Conservation (phyloP, 1,140 invertebrate genomes). For the Orius insidiosus region DNA sequence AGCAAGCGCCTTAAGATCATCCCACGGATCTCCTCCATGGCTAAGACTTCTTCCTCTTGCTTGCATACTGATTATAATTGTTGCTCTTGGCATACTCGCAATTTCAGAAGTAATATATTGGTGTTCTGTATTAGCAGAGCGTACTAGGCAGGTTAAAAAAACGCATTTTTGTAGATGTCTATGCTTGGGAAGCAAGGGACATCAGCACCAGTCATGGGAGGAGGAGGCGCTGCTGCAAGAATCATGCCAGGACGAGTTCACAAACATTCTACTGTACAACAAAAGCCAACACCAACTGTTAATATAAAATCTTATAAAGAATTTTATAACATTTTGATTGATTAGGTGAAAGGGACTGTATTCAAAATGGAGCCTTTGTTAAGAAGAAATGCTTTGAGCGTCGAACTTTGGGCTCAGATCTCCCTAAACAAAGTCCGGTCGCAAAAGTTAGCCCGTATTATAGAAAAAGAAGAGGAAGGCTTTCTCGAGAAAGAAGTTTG, state of each 20-base stretch:
- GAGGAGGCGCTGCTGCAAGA: slow-evolving; percentile 17
- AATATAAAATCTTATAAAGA: background rate
- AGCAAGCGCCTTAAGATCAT: slow-evolving; percentile 10
- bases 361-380: slow-evolving; percentile 24
- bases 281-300: slow-evolving; percentile 3
- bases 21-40: slow-evolving; percentile 15
- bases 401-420: slow-evolving; percentile 22
- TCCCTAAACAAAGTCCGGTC: slow-evolving; percentile 17
- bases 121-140: background rate
- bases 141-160: background rate
- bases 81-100: slow-evolving; percentile 18
- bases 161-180: slow-evolving; percentile 15
- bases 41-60: slow-evolving; percentile 18
- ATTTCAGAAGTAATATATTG: slow-evolving; percentile 17
- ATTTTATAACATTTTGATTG: background rate
- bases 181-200: slow-evolving; percentile 15
- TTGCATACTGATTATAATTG: slow-evolving; percentile 18
- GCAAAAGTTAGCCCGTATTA: background rate
- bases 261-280: background rate
- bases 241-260: slow-evolving; percentile 19
- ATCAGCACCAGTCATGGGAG: slow-evolving; percentile 4
- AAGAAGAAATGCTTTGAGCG: slow-evolving; percentile 22
- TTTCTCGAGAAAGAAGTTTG: background rate
- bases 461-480: slow-evolving; percentile 3
- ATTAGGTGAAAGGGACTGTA: slow-evolving; percentile 6